Percentiles rank a stretch among this genome's conserved stretches.
Conservation (phyloP, 2,113 vertebrate species). For the Anguilla rostrata region DNA sequence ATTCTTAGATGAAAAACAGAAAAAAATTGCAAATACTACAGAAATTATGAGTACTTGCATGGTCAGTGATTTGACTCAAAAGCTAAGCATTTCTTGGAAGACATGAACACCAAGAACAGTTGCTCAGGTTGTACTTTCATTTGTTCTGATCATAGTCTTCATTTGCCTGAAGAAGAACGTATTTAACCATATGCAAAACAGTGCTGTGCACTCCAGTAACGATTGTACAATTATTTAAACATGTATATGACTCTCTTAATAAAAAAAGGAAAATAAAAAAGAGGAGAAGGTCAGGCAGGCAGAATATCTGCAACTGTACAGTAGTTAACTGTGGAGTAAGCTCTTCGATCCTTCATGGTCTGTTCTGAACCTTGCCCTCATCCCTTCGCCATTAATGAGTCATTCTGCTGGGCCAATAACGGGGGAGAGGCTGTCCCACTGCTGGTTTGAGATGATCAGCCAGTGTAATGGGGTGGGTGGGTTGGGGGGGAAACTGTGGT, state of each 20-base stretch:
- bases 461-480: too few relatives aligned
- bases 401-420: background rate
- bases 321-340: too few relatives aligned
- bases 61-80: background rate
- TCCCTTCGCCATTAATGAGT: background rate
- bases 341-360: background rate
- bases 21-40: too few relatives aligned
- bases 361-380: background rate
- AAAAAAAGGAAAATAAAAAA: background rate
- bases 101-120: background rate
- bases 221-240: background rate
- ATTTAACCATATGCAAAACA: background rate
- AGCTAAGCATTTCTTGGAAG: background rate
- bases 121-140: background rate
- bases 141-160: background rate
- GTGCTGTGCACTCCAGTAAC: background rate
- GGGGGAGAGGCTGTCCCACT: background rate
- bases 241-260: background rate
- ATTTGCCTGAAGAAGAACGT: background rate
- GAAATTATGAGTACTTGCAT: too few relatives aligned
- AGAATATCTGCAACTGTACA: too few relatives aligned
- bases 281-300: background rate
- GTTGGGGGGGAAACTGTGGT: background rate
- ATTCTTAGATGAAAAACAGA: too few relatives aligned
- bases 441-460: background rate